Evolutionary conservation across 2,113 vertebrate genomes (phyloP).

Genomic region (Cynoglossus semilaevis): DNA sequence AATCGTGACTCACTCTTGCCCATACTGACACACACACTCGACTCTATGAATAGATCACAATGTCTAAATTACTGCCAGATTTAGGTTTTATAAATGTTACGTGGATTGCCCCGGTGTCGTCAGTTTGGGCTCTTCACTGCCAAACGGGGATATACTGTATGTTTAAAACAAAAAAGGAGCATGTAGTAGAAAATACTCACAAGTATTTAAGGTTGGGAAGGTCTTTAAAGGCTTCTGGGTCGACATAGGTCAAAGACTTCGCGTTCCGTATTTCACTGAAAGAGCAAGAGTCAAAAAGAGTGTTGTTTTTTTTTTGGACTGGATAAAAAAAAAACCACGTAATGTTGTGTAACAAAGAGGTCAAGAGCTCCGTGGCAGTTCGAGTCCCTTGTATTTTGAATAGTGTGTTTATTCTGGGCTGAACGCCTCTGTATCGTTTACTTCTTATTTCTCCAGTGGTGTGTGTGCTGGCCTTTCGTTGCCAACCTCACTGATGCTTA

Average conservation of each 20-base stretch:
- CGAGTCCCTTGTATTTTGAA: too few relatives aligned
- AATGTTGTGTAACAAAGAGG: too few relatives aligned
- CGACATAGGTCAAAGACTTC: slow-evolving; percentile 82
- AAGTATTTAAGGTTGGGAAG: slow-evolving; percentile 90
- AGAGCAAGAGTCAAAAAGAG: slow-evolving; percentile 23
- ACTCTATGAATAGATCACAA: slow-evolving; percentile 15
- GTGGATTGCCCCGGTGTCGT: slow-evolving; percentile 4
- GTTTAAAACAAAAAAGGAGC: neutral
- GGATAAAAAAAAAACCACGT: too few relatives aligned
- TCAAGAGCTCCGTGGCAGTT: too few relatives aligned
- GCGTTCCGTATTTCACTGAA: slow-evolving; percentile 92
- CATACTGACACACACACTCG: neutral
- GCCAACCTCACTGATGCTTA: slow-evolving; percentile 20
- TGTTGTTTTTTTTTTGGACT: too few relatives aligned
- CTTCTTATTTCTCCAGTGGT: too few relatives aligned
- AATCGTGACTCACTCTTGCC: slow-evolving; percentile 14
- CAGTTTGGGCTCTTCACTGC: slow-evolving; percentile 9
- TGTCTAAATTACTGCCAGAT: slow-evolving; percentile 17
- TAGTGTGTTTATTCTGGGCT: slow-evolving; percentile 58
- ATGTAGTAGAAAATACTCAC: slow-evolving; percentile 78
- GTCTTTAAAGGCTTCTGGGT: slow-evolving; percentile 85
- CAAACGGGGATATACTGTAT: neutral
- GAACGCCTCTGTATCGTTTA: slow-evolving; percentile 15
- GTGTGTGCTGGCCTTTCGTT: slow-evolving; percentile 32
- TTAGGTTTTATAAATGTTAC: slow-evolving; percentile 15